Evolutionary conservation across 2,888 invertebrate species (phyloP), one percentile per base, ranked within the genome.

Genomic region (Lucinisca nassula): DNA sequence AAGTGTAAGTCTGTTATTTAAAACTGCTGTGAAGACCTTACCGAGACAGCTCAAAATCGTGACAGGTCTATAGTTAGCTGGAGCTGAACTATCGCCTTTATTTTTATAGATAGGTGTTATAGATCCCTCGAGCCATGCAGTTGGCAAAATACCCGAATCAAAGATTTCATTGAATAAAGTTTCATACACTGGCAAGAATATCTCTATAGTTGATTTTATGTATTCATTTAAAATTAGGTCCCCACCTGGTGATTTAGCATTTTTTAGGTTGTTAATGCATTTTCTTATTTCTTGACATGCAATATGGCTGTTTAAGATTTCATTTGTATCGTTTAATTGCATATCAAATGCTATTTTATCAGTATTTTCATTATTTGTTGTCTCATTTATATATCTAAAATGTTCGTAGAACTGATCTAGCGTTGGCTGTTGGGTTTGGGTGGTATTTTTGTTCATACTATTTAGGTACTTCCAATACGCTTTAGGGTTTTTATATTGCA

Each of bases 21-120:
- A 27, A 32, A 76, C 17, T 14, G 75, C 45, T 21, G 76, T 76
- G n/a, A 76, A 76, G 30, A 76, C n/a, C 27, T 76, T 76, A 0
- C 76, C 30, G 21, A 51, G 32, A 21, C 49, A 30, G 27, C 37
- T 61, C 6, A 79, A 45, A n/a, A 70, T 67, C 17, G 79, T 79
- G 32, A 67, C 67, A 12, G 79, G 79, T 30, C 45, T 79, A 10
- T 79, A 79, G 40, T 79, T 79, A 12, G 1, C n/a, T 37, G 70
- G 40, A 27, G 37, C 67, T n/a, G n/a, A n/a, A n/a, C n/a, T n/a
- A n/a, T n/a, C n/a, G n/a, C n/a, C n/a, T n/a, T n/a, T n/a, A n/a
- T n/a, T n/a, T n/a, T n/a, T n/a, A n/a, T n/a, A n/a, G n/a, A n/a
- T n/a, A n/a, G n/a, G n/a, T n/a, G n/a, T n/a, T 30, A 30, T 27